Percentiles rank a stretch among this genome's conserved stretches.
Conservation (phyloP, 2,113 vertebrate species). For the Oophaga pumilio region DNA sequence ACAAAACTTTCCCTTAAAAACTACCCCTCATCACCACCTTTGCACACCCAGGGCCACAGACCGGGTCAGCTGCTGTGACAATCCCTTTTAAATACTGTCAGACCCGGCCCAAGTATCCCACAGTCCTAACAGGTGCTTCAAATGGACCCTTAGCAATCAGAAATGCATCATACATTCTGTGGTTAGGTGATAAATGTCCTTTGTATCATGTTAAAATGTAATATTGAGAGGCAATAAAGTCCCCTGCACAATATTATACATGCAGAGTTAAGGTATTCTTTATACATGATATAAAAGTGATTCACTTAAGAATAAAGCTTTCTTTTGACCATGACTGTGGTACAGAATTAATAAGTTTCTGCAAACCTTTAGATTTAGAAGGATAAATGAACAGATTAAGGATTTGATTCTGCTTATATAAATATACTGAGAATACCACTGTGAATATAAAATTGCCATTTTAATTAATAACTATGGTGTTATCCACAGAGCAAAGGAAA, state of each 20-base stretch:
- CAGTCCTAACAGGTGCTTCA: no score
- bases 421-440: background rate
- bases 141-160: no score
- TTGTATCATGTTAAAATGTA: no score
- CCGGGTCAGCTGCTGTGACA: no score
- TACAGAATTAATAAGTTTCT: background rate
- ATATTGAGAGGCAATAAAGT: no score
- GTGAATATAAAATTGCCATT: background rate
- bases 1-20: no score
- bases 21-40: no score
- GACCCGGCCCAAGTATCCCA: no score
- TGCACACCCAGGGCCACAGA: no score
- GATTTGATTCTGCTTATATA: background rate
- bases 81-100: no score
- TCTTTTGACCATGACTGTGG: background rate
- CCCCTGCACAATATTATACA: background rate
- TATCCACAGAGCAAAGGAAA: background rate
- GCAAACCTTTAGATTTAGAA: background rate
- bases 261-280: background rate
- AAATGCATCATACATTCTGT: no score
- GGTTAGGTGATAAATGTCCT: no score
- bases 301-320: background rate
- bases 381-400: background rate
- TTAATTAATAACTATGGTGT: conserved; percentile 7
- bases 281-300: background rate